These are phyloP conservation scores for Periparus ater DNA, from an alignment of 2,797 vertebrate genomes.

Conservation along the genomic window DNA sequence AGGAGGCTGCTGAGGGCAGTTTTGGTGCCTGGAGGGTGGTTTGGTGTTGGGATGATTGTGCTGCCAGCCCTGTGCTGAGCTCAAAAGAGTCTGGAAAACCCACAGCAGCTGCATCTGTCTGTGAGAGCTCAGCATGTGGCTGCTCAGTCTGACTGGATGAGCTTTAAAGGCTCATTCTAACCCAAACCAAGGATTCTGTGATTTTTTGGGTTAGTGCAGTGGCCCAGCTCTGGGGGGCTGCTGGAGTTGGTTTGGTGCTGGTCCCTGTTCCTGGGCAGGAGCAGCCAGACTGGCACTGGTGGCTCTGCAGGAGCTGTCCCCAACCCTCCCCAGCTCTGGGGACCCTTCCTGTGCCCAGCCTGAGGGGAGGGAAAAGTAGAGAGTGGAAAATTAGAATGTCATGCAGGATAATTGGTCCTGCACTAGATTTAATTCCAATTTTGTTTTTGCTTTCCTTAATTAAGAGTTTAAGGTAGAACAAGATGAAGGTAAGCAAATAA, in stretches of 20 bases:
- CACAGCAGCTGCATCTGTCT: not conserved
- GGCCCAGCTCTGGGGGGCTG: not conserved
- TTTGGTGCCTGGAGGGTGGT: not conserved
- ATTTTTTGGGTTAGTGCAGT: not conserved
- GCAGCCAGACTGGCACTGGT: not conserved
- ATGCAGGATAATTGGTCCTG: not conserved
- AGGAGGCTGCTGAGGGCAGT: not conserved
- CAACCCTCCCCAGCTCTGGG: not conserved
- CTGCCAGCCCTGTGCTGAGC: not conserved
- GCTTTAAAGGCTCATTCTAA: not conserved
- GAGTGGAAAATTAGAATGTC: slow-evolving; percentile 28
- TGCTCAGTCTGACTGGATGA: not conserved
- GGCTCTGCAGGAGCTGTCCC: not conserved
- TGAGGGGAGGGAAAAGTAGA: not conserved
- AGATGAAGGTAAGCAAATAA: not conserved
- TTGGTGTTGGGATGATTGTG: not conserved
- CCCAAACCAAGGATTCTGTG: not conserved
- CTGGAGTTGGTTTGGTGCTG: not conserved
- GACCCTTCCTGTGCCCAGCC: not conserved
- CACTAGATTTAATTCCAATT: not conserved
- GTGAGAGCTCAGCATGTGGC: not conserved
- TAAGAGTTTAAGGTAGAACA: not conserved
- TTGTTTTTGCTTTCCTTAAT: not conserved
- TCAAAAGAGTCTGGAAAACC: not conserved
- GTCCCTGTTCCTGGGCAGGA: not conserved